Base-by-base conservation (phyloP, 2,113 vertebrate genomes). In the Sturnus vulgaris region DNA sequence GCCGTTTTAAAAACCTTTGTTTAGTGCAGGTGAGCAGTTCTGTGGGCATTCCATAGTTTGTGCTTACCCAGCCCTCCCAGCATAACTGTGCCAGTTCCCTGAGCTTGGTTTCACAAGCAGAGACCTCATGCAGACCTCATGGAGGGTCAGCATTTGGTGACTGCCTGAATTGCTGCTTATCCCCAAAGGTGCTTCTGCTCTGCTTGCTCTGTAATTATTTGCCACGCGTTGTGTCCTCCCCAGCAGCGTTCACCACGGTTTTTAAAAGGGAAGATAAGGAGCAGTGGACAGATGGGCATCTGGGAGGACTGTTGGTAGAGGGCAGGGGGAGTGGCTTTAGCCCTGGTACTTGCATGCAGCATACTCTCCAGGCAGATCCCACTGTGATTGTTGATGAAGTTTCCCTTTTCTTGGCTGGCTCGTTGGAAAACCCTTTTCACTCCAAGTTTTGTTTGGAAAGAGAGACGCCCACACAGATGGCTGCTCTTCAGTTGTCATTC, bases 401-500 rank as follows among this genome's bases (percentile, higher is more conserved):
- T 86, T 80, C 79, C 72, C 60, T 86, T 90, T 59, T 46, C 53
- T 88, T 94, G 88, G 82, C 84, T 77, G 47, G 19, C 64, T 78
- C 0, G 2, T 22, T 95, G 93, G 82, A 95, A 95, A 96, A 91
- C 33, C 50, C 49, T 90, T 75, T 80, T 83, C 37, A 22, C 31
- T 96, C 35, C 2, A 9, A 35, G 50, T 65, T 91, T 60, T 44
- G 17, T 95, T 95, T 96, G 92, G 85, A 94, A 91, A 81, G 68
- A 87, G 90, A 59, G 82, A 77, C 22, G 2, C 82, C 81, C 64
- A 59, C 82, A 30, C 64, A 90, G 90, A 83, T 90, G 93, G 85
- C 85, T 86, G 88, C 47, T 93, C 52, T 91, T 93, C 68, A 80
- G 42, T 47, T 94, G 88, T 80, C 76, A 30, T 83, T 92, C 44